Evolutionary conservation across 2,113 vertebrate genomes (phyloP).

Genomic region (Lagopus leucura): DNA sequence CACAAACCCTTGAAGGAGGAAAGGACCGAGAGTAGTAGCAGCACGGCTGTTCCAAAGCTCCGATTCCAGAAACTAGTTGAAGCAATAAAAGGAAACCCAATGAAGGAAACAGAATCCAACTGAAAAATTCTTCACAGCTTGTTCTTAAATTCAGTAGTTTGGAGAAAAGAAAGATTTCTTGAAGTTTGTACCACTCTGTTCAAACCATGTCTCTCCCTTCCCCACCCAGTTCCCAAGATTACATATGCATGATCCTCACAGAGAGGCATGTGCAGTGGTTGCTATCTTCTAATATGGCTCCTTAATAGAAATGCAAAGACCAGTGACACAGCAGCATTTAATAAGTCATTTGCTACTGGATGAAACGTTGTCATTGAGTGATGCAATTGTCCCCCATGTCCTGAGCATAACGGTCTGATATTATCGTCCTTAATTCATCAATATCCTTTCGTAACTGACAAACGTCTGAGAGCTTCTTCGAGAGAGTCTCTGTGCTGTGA

Average conservation of each 20-base stretch:
- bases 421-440: conserved; percentile 88
- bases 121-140: conserved; percentile 81
- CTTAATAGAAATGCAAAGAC: conserved; percentile 61
- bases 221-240: background rate
- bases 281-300: conserved; percentile 68
- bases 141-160: conserved; percentile 86
- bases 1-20: background rate
- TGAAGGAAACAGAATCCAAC: conserved; percentile 56
- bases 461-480: conserved; percentile 85
- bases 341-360: conserved; percentile 32
- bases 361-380: conserved; percentile 81
- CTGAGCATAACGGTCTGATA: conserved; percentile 91
- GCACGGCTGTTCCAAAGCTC: background rate
- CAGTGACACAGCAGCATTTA: conserved; percentile 71
- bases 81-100: background rate
- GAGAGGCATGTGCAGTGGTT: background rate
- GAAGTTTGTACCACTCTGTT: conserved; percentile 55
- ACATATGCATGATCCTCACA: background rate
- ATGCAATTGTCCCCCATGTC: conserved; percentile 91
- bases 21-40: conserved; percentile 34
- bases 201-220: background rate
- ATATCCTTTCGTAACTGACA: conserved; percentile 90
- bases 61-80: conserved; percentile 7
- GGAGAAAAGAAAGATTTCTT: conserved; percentile 59
- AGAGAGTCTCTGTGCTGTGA: conserved; percentile 81